Evolutionary conservation across 2,888 invertebrate species (phyloP).

Genomic region (Aphodius granarius): DNA sequence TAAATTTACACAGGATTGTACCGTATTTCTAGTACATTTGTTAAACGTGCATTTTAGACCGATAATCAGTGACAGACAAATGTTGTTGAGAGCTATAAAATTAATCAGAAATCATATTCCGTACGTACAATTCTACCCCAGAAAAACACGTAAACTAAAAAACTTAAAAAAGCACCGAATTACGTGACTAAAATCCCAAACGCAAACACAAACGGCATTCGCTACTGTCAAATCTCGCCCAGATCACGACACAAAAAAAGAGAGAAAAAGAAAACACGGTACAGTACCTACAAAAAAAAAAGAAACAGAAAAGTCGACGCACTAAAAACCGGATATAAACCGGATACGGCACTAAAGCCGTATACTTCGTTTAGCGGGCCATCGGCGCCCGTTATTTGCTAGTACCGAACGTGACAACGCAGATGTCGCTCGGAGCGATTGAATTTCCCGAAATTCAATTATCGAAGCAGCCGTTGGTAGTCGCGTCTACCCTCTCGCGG

Average conservation of each 20-base stretch:
- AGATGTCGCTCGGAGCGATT: neutral
- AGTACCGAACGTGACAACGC: neutral
- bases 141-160: neutral
- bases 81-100: too few species aligned
- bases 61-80: too few species aligned
- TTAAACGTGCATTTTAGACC: too few species aligned
- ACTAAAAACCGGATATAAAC: neutral
- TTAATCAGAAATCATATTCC: too few species aligned
- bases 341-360: neutral
- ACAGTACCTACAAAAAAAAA: neutral
- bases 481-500: neutral
- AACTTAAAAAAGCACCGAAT: neutral
- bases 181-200: neutral
- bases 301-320: neutral
- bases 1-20: neutral
- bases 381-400: neutral
- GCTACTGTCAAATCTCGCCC: neutral
- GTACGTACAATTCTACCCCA: too few species aligned
- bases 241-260: neutral
- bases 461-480: neutral
- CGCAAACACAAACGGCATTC: neutral
- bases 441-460: neutral
- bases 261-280: too few species aligned
- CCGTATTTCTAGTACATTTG: too few species aligned
- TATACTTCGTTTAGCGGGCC: neutral